Conservation (phyloP, 2,888 invertebrate genomes). For the Ganaspis brasiliensis region DNA sequence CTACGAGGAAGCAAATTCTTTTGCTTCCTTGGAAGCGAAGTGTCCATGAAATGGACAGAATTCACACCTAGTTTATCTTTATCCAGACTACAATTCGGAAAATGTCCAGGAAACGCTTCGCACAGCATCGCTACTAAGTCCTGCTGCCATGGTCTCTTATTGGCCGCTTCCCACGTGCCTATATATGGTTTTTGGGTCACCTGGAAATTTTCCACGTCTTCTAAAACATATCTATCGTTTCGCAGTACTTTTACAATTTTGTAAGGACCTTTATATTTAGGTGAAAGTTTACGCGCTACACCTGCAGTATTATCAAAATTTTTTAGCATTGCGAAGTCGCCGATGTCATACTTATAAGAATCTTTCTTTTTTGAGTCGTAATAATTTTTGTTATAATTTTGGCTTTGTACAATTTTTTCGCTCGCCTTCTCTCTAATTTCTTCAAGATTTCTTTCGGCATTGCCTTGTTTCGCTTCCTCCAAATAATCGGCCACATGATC, state of each 20-base stretch:
- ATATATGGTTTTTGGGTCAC: too few relatives aligned
- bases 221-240: too few relatives aligned
- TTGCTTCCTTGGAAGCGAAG: too few relatives aligned
- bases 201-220: too few relatives aligned
- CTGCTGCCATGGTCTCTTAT: conserved; percentile 55
- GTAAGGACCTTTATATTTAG: conserved; percentile 60
- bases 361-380: conserved; percentile 65
- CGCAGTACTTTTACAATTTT: conserved; percentile 51
- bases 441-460: conserved; percentile 58
- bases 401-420: conserved; percentile 59
- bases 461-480: conserved; percentile 48
- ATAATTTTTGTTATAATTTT: conserved; percentile 64
- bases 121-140: too few relatives aligned
- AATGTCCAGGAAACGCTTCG: too few relatives aligned
- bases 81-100: too few relatives aligned
- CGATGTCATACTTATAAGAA: conserved; percentile 50
- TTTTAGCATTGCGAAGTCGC: conserved; percentile 56
- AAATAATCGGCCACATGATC: conserved; percentile 57
- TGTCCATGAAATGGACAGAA: too few relatives aligned
- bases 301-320: too few relatives aligned
- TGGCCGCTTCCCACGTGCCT: too few relatives aligned
- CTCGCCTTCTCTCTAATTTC: conserved; percentile 51
- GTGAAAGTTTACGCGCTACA: conserved; percentile 59
- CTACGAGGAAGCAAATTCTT: too few relatives aligned
- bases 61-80: too few relatives aligned